Conservation (phyloP, 2,888 invertebrate species). For the Patella ulyssiponensis region DNA sequence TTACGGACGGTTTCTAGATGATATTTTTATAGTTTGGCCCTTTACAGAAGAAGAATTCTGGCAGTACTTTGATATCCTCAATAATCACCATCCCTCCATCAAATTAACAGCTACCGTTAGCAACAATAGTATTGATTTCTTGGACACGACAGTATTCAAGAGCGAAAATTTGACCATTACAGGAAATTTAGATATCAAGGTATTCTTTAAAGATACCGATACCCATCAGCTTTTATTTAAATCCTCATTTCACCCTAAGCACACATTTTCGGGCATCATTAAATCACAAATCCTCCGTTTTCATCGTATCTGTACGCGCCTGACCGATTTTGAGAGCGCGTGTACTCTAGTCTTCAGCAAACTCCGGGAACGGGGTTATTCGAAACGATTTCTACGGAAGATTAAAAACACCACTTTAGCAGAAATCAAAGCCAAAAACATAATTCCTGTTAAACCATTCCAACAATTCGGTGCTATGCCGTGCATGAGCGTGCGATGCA, state of each 20-base stretch:
- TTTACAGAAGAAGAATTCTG: neutral
- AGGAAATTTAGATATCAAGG: neutral
- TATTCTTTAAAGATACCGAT: neutral
- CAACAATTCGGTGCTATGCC: too few relatives aligned
- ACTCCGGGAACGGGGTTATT: neutral
- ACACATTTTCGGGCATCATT: neutral
- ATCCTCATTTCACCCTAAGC: neutral
- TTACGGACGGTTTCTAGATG: constrained; percentile 3
- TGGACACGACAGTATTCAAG: constrained; percentile 6
- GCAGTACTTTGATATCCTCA: neutral
- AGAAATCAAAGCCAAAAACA: neutral
- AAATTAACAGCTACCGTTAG: neutral
- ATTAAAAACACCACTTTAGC: neutral
- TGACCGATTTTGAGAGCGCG: neutral
- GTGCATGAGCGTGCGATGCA: too few relatives aligned
- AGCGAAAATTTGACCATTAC: neutral
- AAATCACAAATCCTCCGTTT: neutral
- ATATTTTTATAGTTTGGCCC: constrained; percentile 6
- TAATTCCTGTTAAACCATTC: too few relatives aligned
- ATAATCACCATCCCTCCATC: neutral
- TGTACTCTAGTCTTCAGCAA: neutral
- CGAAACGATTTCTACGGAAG: neutral
- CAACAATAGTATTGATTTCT: neutral
- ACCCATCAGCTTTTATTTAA: neutral
- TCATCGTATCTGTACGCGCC: neutral